Percentiles rank a stretch among this genome's conserved stretches.
phyloP scores from a whole-genome alignment of 1,140 invertebrate species.

The Proales similis region DNA sequence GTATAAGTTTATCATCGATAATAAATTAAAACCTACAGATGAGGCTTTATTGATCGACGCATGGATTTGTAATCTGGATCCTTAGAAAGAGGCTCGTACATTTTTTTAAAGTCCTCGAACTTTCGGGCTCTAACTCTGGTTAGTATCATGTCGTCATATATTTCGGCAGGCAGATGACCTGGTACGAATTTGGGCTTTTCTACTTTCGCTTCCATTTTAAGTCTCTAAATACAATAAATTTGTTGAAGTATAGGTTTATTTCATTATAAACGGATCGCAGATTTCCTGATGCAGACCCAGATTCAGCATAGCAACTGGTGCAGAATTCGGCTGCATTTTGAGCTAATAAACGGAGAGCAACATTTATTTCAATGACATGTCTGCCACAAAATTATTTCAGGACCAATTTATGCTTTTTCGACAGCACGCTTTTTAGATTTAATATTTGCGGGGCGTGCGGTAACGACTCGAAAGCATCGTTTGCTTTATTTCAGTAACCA shows the following conservation, averaged over 20 bases:
- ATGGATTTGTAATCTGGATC: slow-evolving; percentile 17
- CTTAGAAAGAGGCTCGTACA: slow-evolving; percentile 13
- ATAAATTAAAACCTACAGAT: background rate
- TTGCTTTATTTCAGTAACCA: no score
- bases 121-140: background rate
- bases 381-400: no score
- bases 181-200: background rate
- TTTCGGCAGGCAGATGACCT: background rate
- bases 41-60: slow-evolving; percentile 18
- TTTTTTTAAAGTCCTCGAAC: slow-evolving; percentile 24
- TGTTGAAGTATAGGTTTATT: background rate
- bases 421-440: no score
- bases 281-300: no score
- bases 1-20: background rate
- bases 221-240: background rate
- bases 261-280: no score
- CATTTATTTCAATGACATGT: no score
- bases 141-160: slow-evolving; percentile 13
- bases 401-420: no score
- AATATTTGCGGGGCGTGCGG: no score
- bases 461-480: no score
- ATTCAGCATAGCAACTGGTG: no score
- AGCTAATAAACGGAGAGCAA: no score
- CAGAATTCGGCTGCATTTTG: no score
- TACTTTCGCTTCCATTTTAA: slow-evolving; percentile 17